Evolutionary conservation across 2,888 invertebrate genomes (phyloP), one percentile per base, ranked within the genome.

Genomic region (Drosophila eohydei): DNA sequence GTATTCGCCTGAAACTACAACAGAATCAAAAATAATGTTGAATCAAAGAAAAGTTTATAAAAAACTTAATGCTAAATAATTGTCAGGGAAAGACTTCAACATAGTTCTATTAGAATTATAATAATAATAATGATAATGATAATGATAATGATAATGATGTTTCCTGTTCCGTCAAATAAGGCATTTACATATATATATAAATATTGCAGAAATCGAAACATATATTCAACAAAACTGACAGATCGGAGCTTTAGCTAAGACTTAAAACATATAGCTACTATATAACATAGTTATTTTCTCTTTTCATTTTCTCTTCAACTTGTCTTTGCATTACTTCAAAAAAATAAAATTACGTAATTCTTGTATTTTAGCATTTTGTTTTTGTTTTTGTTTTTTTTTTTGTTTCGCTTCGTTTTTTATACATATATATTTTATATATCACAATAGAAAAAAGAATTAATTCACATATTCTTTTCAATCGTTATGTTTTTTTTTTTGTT

Each of bases 381-480:
- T 36, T 36, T 36, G 34, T 26, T 52, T 14, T 51, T 21, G 12
- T 34, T 51, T 14, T 21, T 12, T 0, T 1, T 36, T 52, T 26
- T 14, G 3, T 68, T 81, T 79, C 63, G 72, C 71, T 64, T 74
- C 64, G 52, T 78, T 68, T 71, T 81, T 65, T 68, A 81, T 62
- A 86, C 36, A 52, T 89, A 83, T 54, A 54, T 54, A 54, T 54
- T 40, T 88, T 90, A 91, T 90, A 91, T 91, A 91, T 91, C 91
- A 91, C 91, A 91, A 92, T 91, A 92, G 90, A 92, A 91, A 90
- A 88, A 92, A 91, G 90, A 91, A 91, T 90, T 86, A 82, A 88
- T 85, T 81, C 73, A 80, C 81, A 74, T 74, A 86, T 83, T 81
- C 81, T 80, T 90, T 86, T 83, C 85, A 81, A 84, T 84, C 84